Evolutionary conservation across 2,797 vertebrate genomes (phyloP).

Genomic region (Huso huso): DNA sequence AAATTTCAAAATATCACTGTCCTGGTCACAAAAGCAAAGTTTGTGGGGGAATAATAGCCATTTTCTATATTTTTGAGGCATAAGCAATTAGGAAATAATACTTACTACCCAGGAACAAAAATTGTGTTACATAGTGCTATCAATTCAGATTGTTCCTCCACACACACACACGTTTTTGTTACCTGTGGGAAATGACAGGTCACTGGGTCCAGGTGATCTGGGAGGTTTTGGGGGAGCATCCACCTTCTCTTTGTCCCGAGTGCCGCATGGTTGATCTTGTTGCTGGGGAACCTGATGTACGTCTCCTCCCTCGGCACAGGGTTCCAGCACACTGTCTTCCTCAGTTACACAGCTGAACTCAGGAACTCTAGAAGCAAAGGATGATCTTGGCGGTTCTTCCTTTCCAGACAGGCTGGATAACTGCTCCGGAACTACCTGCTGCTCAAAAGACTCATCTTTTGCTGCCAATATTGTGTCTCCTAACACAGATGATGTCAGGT

Average conservation of each 20-base stretch:
- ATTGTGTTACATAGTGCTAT: too few species aligned
- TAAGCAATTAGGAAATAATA: too few species aligned
- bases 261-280: too few species aligned
- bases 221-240: conserved; percentile 6
- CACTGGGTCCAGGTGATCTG: conserved; percentile 4
- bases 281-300: background rate
- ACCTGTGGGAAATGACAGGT: background rate
- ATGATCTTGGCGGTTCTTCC: background rate
- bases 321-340: background rate
- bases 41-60: too few species aligned
- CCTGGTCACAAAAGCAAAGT: too few species aligned
- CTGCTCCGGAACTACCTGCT: too few species aligned
- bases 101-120: too few species aligned
- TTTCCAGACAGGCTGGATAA: background rate
- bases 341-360: background rate
- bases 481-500: background rate
- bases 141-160: too few species aligned
- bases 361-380: background rate
- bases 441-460: too few species aligned
- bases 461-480: background rate
- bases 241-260: background rate
- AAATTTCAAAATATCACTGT: too few species aligned
- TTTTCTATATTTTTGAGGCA: too few species aligned
- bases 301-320: background rate
- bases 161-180: too few species aligned